Percentiles rank a stretch among this genome's conserved stretches.
These are phyloP conservation scores for Drosophila paulistorum DNA, from an alignment of 1,140 invertebrate species.

Conservation along the genomic window DNA sequence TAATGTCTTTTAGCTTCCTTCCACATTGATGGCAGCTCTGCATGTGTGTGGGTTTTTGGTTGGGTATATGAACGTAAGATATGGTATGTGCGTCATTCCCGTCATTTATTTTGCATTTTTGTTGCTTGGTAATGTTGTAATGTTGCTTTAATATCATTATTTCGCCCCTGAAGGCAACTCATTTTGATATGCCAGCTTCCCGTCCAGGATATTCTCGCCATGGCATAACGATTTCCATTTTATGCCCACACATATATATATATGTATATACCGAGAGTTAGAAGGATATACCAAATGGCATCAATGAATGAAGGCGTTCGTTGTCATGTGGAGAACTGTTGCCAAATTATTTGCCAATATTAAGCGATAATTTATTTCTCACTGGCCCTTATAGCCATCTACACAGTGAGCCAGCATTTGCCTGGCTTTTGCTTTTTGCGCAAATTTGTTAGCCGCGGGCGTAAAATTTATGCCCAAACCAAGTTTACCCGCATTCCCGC, in stretches of 20 bases:
- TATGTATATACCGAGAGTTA: neutral
- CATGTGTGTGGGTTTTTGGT: constrained; percentile 2
- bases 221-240: constrained; percentile 74
- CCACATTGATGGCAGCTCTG: constrained; percentile 1
- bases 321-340: constrained; percentile 28
- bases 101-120: constrained; percentile 54
- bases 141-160: constrained; percentile 76
- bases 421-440: constrained; percentile 37
- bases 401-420: constrained; percentile 36
- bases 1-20: constrained; percentile 38
- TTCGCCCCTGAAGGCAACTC: constrained; percentile 42
- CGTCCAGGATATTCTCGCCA: constrained; percentile 24
- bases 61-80: too few species aligned
- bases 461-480: constrained; percentile 59
- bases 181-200: constrained; percentile 23
- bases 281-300: constrained; percentile 3
- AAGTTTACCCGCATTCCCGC: constrained; percentile 11
- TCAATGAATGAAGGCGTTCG: constrained; percentile 17
- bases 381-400: constrained; percentile 19
- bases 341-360: constrained; percentile 76
- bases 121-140: constrained; percentile 59
- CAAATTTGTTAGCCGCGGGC: constrained; percentile 70
- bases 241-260: neutral
- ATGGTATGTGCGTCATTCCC: constrained; percentile 29
- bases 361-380: constrained; percentile 80